Percentiles rank a stretch among this genome's conserved stretches.
phyloP scores from a whole-genome alignment of 1,140 invertebrate genomes.

The Drosophila ironensis region DNA sequence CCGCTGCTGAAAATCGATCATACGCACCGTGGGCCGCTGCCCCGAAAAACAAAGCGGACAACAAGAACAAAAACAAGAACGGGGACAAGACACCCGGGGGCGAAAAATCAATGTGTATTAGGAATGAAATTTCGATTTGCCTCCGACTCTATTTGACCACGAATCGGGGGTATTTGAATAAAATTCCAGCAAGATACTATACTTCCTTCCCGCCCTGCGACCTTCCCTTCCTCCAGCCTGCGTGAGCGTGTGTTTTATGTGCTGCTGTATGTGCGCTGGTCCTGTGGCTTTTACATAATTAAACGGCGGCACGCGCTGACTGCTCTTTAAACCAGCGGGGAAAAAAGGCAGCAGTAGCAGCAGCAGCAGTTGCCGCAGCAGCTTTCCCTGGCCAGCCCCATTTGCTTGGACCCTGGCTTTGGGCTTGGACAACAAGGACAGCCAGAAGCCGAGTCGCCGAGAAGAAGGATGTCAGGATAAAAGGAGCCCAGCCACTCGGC shows the following conservation, averaged over 20 bases:
- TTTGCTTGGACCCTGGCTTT: constrained; percentile 36
- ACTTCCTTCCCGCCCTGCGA: background rate
- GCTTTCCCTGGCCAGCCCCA: constrained; percentile 6
- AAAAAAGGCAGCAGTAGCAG: constrained; percentile 41
- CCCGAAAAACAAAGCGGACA: constrained; percentile 49
- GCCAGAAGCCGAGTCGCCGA: too few species aligned
- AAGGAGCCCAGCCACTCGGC: constrained; percentile 56
- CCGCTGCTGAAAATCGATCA: constrained; percentile 33
- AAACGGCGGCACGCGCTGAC: constrained; percentile 42
- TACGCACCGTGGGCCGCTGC: constrained; percentile 36
- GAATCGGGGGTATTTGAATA: constrained; percentile 14
- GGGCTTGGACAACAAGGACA: too few species aligned
- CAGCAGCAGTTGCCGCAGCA: constrained; percentile 44
- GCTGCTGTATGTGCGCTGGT: constrained; percentile 16
- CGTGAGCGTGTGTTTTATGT: constrained; percentile 21
- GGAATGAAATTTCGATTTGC: constrained; percentile 73
- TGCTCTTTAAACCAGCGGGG: constrained; percentile 47
- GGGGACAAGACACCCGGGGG: constrained; percentile 5
- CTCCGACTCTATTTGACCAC: constrained; percentile 27
- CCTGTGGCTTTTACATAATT: constrained; percentile 55
- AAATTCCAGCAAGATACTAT: constrained; percentile 46
- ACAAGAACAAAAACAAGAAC: constrained; percentile 24
- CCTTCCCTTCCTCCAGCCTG: background rate
- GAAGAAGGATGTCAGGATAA: constrained; percentile 9
- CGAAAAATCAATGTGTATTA: constrained; percentile 77